Evolutionary conservation across 2,888 invertebrate species (phyloP).

Genomic region (Escarpia spicata): DNA sequence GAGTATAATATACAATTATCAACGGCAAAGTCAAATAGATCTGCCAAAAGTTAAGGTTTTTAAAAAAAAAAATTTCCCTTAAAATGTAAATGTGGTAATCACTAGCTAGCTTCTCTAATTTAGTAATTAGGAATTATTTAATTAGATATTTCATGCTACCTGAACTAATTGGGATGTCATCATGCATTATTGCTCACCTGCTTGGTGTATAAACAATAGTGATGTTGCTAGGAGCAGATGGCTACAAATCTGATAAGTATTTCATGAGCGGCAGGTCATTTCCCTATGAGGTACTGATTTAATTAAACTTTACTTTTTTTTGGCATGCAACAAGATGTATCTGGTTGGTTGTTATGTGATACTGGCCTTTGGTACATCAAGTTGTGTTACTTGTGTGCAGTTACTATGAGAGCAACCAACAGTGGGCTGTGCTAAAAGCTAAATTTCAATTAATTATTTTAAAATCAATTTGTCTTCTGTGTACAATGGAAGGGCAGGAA

Average conservation of each 20-base stretch:
- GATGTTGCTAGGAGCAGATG: constrained; percentile 1
- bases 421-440: neutral
- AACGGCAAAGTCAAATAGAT: no score
- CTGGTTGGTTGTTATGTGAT: neutral
- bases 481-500: neutral
- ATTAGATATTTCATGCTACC: neutral
- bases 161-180: neutral
- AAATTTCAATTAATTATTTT: neutral
- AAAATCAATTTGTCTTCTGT: neutral
- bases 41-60: no score
- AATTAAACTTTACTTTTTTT: neutral
- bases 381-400: neutral
- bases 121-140: neutral
- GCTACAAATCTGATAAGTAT: neutral
- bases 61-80: no score
- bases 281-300: neutral
- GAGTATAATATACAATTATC: no score
- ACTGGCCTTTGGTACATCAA: neutral
- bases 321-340: neutral
- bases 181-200: neutral
- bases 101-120: neutral
- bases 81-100: no score
- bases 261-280: neutral
- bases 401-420: neutral
- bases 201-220: neutral